Base-by-base conservation (phyloP, 2,888 invertebrate species). In the Enchytraeus crypticus region DNA sequence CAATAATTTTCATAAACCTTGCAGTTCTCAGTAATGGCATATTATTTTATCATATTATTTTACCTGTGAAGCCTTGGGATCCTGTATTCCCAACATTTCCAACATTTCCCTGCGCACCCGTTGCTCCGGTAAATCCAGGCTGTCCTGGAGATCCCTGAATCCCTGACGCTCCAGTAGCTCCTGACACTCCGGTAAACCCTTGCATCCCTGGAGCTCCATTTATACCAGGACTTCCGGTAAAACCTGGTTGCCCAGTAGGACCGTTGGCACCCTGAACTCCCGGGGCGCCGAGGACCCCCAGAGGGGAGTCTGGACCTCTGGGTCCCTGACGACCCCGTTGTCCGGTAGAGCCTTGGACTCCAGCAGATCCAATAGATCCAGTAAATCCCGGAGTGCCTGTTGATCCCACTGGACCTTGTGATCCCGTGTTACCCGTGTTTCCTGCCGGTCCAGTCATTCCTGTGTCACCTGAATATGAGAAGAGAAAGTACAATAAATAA, bases 321-420 rank as follows among this genome's bases (percentile, higher is more conserved):
- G 26, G 14, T 18, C n/a, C 58, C 58, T 5, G 58, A 18, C 3
- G 51, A 26, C 27, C 58, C 58, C 21, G 34, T 14, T n/a, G n/a
- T n/a, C n/a, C n/a, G n/a, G n/a, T n/a, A 18, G 32, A 2, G 18
- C 58, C 58, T 11, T 49, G 29, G 21, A 34, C 23, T 3, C 58
- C 58, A 21, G 33, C 1, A 2, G n/a, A 23, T 34, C 58, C 58
- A 49, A 34, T 21, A 21, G 21, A 1, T 34, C 58, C 58, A 0
- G 23, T 29, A 5, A 14, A 27, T 11, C 65, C 65, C 27, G 57
- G 34, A 5, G 64, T 62, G 30, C 58, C 54, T 21, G 27, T 8
- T 43, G 53, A 53, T 34, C 53, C 55, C 14, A 61, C 49, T 1
- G 46, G 38, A 33, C 68, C 68, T 29, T 60, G 34, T 29, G 29